phyloP scores from a whole-genome alignment of 92 coral and sea anemone genomes.

The Epizoanthus ramosus region DNA sequence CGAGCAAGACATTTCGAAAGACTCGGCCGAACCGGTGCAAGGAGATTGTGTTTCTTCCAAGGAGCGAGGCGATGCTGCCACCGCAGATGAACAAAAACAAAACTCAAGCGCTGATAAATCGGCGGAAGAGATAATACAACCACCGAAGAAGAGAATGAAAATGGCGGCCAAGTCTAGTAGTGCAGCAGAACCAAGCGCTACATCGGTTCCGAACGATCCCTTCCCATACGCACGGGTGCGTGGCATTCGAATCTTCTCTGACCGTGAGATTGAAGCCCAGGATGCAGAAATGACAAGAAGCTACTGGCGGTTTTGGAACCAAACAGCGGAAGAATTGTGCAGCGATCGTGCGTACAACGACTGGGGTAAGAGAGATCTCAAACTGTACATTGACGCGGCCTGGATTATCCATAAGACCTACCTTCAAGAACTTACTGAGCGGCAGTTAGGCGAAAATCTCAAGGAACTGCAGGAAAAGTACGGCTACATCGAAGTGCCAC shows the following conservation, averaged over 20 bases:
- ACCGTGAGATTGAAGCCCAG: constrained; percentile 95
- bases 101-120: constrained; percentile 1
- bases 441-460: constrained; percentile 76
- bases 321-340: constrained; percentile 96
- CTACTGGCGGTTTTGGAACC: constrained; percentile 98
- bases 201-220: constrained; percentile 62
- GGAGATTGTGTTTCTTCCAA: constrained; percentile 11
- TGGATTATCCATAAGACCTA: constrained; percentile 98
- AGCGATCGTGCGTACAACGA: constrained; percentile 99
- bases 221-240: constrained; percentile 89
- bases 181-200: constrained; percentile 33
- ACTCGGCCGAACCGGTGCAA: constrained; percentile 18
- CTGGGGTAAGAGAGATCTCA: constrained; percentile 99
- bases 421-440: constrained; percentile 86
- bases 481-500: constrained; percentile 86
- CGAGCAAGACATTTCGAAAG: constrained; percentile 7
- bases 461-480: constrained; percentile 84
- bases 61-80: constrained; percentile 15
- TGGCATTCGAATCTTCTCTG: constrained; percentile 94
- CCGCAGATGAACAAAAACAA: constrained; percentile 37
- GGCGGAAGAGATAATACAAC: constrained; percentile 33
- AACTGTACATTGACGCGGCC: constrained; percentile 97
- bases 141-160: constrained; percentile 47
- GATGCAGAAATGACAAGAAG: constrained; percentile 98
- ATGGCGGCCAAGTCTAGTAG: constrained; percentile 26